phyloP scores from a whole-genome alignment of 2,113 vertebrate genomes.

The Platichthys stellatus region DNA sequence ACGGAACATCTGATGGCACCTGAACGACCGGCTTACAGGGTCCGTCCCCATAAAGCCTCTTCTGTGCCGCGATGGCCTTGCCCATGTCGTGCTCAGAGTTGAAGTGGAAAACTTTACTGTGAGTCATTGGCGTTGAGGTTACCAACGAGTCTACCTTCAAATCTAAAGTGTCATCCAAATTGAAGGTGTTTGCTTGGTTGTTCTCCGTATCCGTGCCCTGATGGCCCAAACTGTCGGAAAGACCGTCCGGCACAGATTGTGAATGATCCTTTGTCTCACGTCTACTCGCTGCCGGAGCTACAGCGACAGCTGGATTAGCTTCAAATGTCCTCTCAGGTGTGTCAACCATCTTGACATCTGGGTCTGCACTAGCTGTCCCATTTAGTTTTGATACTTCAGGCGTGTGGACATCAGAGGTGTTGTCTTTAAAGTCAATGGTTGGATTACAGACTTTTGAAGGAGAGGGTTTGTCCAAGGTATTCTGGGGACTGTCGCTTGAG shows the following conservation, averaged over 20 bases:
- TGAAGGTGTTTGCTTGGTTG: constrained; percentile 33
- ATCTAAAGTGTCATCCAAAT: constrained; percentile 62
- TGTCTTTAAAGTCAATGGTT: constrained; percentile 6
- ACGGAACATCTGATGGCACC: background rate
- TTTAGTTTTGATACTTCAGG: background rate
- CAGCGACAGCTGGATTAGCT: background rate
- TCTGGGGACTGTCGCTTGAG: background rate
- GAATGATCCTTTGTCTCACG: constrained; percentile 19
- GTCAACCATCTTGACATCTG: background rate
- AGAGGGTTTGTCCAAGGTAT: background rate
- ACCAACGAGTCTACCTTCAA: constrained; percentile 23
- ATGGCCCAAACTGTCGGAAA: constrained; percentile 1
- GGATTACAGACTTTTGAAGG: background rate
- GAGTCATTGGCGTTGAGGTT: constrained; percentile 68
- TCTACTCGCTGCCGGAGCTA: background rate
- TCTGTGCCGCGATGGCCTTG: constrained; percentile 2
- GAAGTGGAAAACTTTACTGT: constrained; percentile 18
- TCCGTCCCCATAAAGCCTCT: constrained; percentile 42
- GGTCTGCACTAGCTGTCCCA: background rate
- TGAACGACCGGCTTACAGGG: constrained; percentile 2
- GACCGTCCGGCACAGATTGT: background rate
- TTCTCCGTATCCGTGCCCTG: background rate
- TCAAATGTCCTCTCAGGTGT: constrained; percentile 18
- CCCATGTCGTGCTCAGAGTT: background rate
- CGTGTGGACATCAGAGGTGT: background rate